A percentile compares a stretch with the other conserved stretches of the same genome.
Evolutionary conservation across 1,140 invertebrate species (phyloP).

Genomic region (Coenobita brevimanus): DNA sequence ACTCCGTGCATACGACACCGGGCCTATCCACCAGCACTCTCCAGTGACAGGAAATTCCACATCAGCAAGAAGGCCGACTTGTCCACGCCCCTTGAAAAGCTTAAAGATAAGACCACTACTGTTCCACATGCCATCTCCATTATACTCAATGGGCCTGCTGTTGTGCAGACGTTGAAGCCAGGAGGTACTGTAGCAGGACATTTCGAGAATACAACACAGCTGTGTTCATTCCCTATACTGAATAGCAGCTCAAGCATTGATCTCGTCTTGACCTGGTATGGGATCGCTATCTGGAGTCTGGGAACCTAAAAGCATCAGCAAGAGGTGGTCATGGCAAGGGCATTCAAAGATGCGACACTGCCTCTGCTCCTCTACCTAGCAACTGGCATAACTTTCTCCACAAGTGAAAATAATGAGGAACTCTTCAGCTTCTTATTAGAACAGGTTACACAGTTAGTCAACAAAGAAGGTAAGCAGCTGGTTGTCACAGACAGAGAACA

Average conservation of each 20-base stretch:
- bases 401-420: background rate
- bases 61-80: background rate
- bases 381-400: background rate
- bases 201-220: too few relatives aligned
- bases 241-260: background rate
- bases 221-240: background rate
- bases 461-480: too few relatives aligned
- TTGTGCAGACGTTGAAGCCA: background rate
- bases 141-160: background rate
- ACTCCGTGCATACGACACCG: too few relatives aligned
- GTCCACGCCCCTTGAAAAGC: background rate
- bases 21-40: background rate
- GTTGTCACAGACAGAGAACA: too few relatives aligned
- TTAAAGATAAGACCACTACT: too few relatives aligned
- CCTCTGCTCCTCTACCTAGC: conserved; percentile 17
- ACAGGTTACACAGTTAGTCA: too few relatives aligned
- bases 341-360: background rate
- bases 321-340: background rate
- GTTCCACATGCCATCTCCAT: background rate
- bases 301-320: too few relatives aligned
- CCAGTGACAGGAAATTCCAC: conserved; percentile 1
- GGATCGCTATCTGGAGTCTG: too few relatives aligned
- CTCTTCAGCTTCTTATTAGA: background rate
- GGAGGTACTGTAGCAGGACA: too few relatives aligned
- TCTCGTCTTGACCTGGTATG: background rate